phyloP scores from a whole-genome alignment of 2,888 invertebrate genomes.

The Congeria kusceri region DNA sequence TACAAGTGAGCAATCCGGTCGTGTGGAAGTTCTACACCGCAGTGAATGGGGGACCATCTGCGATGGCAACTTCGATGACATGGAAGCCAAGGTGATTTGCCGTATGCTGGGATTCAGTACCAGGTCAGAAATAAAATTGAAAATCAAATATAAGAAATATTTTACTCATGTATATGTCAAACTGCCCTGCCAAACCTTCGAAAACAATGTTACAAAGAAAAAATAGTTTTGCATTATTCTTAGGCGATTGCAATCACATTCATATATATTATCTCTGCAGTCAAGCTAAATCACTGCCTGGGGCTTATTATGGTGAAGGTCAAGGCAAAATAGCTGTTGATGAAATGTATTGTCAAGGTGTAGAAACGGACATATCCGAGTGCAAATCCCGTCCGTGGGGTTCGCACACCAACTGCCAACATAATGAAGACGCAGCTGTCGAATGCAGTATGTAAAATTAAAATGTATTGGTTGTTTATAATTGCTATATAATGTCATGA shows the following conservation, averaged over 20 bases:
- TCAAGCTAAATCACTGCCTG: constrained; percentile 3
- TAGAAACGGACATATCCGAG: constrained; percentile 25
- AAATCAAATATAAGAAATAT: not conserved
- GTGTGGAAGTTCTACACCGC: constrained; percentile 10
- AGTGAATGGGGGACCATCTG: not conserved
- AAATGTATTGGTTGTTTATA: too few relatives aligned
- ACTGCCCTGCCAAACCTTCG: too few relatives aligned
- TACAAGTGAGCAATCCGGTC: not conserved
- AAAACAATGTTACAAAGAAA: too few relatives aligned
- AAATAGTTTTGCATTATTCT: too few relatives aligned
- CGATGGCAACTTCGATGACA: not conserved
- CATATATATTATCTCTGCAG: not conserved
- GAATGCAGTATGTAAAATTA: constrained; percentile 26
- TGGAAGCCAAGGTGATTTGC: constrained; percentile 16
- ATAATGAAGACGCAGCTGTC: constrained; percentile 18
- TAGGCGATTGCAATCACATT: too few relatives aligned
- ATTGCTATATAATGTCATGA: too few relatives aligned
- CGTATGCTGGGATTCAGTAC: constrained; percentile 15
- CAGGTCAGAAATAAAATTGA: constrained; percentile 1
- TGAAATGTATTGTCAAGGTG: constrained; percentile 23
- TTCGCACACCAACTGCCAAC: constrained; percentile 17
- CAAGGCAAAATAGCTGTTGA: constrained; percentile 20
- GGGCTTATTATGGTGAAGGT: constrained; percentile 20
- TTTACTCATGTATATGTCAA: too few relatives aligned
- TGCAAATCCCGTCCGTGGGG: constrained; percentile 34